Percentiles rank a stretch among this genome's conserved stretches.
phyloP scores from a whole-genome alignment of 2,888 invertebrate species.

The Stenotaenia linearis region DNA sequence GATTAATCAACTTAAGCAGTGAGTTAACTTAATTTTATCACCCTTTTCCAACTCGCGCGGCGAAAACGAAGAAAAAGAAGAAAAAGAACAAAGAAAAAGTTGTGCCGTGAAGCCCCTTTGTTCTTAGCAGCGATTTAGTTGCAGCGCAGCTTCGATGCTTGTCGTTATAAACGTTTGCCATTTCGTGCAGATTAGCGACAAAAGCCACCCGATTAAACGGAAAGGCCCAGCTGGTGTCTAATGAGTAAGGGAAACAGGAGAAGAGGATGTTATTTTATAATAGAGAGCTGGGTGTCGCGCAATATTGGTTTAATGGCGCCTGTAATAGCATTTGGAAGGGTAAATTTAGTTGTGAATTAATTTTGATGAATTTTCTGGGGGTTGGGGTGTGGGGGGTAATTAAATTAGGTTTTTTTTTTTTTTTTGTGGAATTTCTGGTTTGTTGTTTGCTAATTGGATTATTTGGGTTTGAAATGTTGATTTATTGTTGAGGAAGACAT shows the following conservation, averaged over 20 bases:
- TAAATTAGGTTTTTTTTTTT: too few relatives aligned
- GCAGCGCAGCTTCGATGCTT: not conserved
- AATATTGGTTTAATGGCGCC: not conserved
- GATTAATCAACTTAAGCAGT: slow-evolving; percentile 23
- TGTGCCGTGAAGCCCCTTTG: not conserved
- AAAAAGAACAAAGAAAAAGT: not conserved
- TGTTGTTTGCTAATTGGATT: too few relatives aligned
- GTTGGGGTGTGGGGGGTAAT: too few relatives aligned
- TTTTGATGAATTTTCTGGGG: not conserved
- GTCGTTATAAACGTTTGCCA: slow-evolving; percentile 7
- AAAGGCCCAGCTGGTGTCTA: not conserved
- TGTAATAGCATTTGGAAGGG: too few relatives aligned
- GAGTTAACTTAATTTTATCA: not conserved
- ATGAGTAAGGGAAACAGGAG: not conserved
- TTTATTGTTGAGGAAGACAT: too few relatives aligned
- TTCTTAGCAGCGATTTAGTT: not conserved
- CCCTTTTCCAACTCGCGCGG: not conserved
- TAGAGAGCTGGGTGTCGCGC: not conserved
- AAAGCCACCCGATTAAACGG: not conserved
- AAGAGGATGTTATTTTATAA: not conserved
- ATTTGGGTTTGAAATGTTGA: too few relatives aligned
- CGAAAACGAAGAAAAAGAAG: too few relatives aligned
- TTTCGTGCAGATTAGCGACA: slow-evolving; percentile 17
- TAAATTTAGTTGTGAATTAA: not conserved
- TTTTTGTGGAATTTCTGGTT: too few relatives aligned